Base-by-base conservation (phyloP, 1,140 invertebrate species). In the Hypsibius dujardini region DNA sequence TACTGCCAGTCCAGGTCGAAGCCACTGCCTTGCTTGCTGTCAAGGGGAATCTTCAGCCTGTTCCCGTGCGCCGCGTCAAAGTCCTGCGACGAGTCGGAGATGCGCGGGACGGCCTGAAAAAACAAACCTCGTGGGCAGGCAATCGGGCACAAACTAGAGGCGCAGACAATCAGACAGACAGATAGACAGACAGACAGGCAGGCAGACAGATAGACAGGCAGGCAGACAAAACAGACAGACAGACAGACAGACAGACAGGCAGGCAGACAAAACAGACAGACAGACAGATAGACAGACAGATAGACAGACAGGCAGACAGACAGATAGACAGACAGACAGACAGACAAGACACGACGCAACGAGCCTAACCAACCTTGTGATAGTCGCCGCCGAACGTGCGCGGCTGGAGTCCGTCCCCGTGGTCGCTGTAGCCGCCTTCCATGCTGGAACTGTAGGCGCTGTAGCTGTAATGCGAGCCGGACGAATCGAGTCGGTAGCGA, bases 1-100 rank as follows among this genome's bases (percentile, higher is more conserved):
- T 67, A 67, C 62, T 67, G 62, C 62, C 62, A 67, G 62, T 67
- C 62, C 62, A 67, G 42, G 45, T 67, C 62, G 42, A 67, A 67
- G 7, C 62, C 62, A 3, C 12, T 14, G 7, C 62, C 62, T 3
- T 67, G 7, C 62, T 67, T 67, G 3, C 12, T 14, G 45, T 67
- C 42, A 67, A 67, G 42, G 42, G 7, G 7, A 3, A 67, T 67
- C 7, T 42, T 67, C 62, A 67, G 62, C 62, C 45, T 67, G 42
- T 67, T 67, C 62, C 62, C 62, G 42, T 67, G 62, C 7, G 42
- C 62, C 3, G 12, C 42, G 42, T 67, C 62, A 42, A 67, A 67
- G 42, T 56, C n/a, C 50, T 56, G 50, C 50, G 50, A 7, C n/a
- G n/a, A n/a, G 50, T n/a, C 7, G 7, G n/a, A 7, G 7, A 7